Percentiles rank a stretch among this genome's conserved stretches.
Conservation (phyloP, 2,113 vertebrate genomes). For the Anseranas semipalmata region DNA sequence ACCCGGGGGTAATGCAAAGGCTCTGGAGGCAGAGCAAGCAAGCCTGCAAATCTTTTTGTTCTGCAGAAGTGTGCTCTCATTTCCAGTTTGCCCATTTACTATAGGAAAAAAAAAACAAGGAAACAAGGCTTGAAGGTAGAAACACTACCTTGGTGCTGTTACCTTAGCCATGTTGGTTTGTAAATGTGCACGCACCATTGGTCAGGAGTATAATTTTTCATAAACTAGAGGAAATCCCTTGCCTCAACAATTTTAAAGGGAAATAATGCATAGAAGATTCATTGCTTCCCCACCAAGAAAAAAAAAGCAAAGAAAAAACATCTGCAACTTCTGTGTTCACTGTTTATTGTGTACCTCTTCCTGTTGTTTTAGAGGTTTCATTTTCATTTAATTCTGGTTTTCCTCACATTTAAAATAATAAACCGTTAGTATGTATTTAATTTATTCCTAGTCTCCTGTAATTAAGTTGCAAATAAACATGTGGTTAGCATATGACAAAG, state of each 20-base stretch:
- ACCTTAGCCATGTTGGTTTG: neutral
- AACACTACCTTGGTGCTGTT: neutral
- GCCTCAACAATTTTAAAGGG: neutral
- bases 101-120: neutral
- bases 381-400: neutral
- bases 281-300: neutral
- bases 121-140: neutral
- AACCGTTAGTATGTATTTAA: neutral
- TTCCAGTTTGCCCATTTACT: neutral
- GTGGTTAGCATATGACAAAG: slow-evolving; percentile 6
- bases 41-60: neutral
- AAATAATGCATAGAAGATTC: neutral
- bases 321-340: neutral
- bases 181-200: neutral
- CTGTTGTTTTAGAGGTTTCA: neutral
- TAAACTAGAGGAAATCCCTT: neutral
- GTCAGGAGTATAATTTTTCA: neutral
- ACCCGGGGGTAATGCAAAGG: rapidly evolving
- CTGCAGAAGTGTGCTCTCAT: neutral
- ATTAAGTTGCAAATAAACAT: slow-evolving; percentile 19
- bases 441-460: neutral
- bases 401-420: neutral
- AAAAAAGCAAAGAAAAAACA: neutral
- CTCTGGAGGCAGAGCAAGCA: neutral
- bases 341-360: neutral